phyloP scores from a whole-genome alignment of 2,113 vertebrate genomes.

The Aramus guarauna region DNA sequence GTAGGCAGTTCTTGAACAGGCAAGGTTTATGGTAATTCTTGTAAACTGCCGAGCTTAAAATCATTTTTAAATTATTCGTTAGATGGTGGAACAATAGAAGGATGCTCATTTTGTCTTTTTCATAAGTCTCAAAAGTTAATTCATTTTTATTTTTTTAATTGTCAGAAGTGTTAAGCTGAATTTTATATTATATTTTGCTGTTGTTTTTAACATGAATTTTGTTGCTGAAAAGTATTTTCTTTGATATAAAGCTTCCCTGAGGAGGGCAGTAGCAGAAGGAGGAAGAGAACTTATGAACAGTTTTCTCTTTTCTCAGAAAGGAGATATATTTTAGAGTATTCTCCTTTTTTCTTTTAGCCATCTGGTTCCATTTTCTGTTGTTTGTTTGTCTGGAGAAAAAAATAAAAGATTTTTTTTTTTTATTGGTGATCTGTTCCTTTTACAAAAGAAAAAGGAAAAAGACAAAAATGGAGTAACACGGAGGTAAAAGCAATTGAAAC shows the following conservation, averaged over 20 bases:
- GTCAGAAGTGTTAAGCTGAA: neutral
- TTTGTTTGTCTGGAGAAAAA: neutral
- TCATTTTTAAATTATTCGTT: neutral
- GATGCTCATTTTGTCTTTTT: neutral
- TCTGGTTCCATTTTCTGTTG: conserved; percentile 1
- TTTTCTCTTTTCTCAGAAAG: neutral
- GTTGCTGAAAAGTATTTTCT: neutral
- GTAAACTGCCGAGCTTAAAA: neutral
- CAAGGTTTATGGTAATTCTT: neutral
- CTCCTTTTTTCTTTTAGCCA: neutral
- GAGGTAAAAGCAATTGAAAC: neutral
- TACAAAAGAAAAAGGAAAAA: neutral
- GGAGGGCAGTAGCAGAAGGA: neutral
- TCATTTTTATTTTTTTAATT: neutral
- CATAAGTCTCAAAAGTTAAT: neutral
- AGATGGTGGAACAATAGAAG: neutral
- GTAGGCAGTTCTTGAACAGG: neutral
- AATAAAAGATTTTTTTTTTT: neutral
- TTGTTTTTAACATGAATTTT: neutral
- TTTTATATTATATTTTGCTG: neutral
- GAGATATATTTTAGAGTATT: neutral
- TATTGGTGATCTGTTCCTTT: neutral
- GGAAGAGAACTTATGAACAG: neutral
- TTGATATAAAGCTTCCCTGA: neutral
- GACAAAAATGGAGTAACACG: neutral